Evolutionary conservation across 2,113 vertebrate genomes (phyloP).

Genomic region (Ciconia maguari): DNA sequence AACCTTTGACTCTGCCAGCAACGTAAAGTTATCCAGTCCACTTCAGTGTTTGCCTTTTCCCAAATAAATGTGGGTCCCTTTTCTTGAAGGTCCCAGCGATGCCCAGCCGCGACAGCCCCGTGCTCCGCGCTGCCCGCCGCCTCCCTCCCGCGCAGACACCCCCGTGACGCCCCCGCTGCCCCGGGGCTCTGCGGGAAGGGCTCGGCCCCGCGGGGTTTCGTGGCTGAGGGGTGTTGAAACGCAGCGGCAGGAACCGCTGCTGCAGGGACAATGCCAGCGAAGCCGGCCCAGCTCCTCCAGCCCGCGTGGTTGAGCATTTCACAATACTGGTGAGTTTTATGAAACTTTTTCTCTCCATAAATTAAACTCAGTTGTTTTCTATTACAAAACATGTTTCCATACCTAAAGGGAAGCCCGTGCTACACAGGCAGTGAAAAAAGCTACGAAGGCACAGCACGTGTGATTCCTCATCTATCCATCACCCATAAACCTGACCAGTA

Average conservation of each 20-base stretch:
- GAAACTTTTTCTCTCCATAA: background rate
- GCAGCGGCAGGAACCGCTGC: accelerated
- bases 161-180: accelerated
- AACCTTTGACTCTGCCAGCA: background rate
- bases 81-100: accelerated
- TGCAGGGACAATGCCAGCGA: accelerated
- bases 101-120: accelerated
- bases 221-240: background rate
- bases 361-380: background rate
- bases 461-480: background rate
- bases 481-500: background rate
- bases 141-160: accelerated
- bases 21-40: background rate
- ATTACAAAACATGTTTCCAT: background rate
- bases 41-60: background rate
- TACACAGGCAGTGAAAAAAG: background rate
- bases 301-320: accelerated
- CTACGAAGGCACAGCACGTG: accelerated
- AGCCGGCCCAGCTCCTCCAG: background rate
- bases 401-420: background rate
- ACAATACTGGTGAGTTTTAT: background rate
- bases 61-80: background rate
- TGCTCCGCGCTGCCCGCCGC: background rate
- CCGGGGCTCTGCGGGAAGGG: accelerated
- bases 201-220: accelerated